phyloP scores from a whole-genome alignment of 1,140 invertebrate genomes.

The Leptinotarsa texana region DNA sequence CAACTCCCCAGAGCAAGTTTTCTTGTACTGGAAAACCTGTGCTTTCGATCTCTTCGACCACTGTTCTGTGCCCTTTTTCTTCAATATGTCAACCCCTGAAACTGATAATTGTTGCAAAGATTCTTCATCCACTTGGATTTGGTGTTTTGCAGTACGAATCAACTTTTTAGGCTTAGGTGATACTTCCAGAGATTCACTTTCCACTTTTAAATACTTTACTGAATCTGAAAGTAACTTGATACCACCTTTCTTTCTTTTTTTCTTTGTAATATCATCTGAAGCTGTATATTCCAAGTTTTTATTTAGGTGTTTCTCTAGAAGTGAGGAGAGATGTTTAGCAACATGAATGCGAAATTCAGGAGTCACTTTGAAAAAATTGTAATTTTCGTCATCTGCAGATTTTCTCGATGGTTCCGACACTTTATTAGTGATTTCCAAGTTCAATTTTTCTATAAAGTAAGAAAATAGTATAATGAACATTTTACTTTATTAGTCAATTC shows the following conservation, averaged over 20 bases:
- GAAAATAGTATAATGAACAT: background rate
- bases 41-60: constrained; percentile 47
- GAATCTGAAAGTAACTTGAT: constrained; percentile 44
- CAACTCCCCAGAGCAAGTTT: constrained; percentile 29
- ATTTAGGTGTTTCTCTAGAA: constrained; percentile 42
- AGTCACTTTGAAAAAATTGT: constrained; percentile 43
- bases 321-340: constrained; percentile 40
- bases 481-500: background rate
- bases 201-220: constrained; percentile 33
- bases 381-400: constrained; percentile 41
- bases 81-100: constrained; percentile 42
- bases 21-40: constrained; percentile 40
- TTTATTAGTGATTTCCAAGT: constrained; percentile 16
- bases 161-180: background rate
- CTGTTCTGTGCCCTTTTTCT: constrained; percentile 39
- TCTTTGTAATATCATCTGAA: constrained; percentile 21
- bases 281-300: constrained; percentile 28
- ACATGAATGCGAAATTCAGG: constrained; percentile 46
- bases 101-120: constrained; percentile 39
- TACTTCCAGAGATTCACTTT: constrained; percentile 20
- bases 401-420: constrained; percentile 33
- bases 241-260: constrained; percentile 36
- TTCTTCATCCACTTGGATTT: constrained; percentile 27
- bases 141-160: background rate
- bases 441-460: constrained; percentile 11